Percentiles rank a stretch among this genome's conserved stretches.
These are phyloP conservation scores for Apotomis turbidana DNA, from an alignment of 2,888 invertebrate genomes.

Conservation along the genomic window DNA sequence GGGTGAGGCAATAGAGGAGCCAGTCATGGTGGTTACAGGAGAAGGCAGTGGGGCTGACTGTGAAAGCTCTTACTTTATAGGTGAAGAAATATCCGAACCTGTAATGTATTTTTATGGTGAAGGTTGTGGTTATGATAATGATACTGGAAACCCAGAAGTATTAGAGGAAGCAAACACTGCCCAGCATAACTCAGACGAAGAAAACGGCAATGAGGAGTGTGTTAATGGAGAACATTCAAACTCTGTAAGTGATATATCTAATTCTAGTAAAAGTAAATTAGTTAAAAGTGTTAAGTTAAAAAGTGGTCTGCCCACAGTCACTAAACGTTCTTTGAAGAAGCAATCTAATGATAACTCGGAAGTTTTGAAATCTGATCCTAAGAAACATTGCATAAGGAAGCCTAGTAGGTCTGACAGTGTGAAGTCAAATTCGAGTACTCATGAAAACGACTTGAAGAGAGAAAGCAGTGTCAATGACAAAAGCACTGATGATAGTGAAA, in stretches of 20 bases:
- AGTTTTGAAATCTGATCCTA: conserved; percentile 67
- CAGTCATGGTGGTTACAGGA: conserved; percentile 87
- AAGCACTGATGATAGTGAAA: conserved; percentile 65
- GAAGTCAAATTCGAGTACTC: conserved; percentile 59
- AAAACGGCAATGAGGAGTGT: conserved; percentile 68
- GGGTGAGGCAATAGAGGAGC: conserved; percentile 89
- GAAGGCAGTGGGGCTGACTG: conserved; percentile 88
- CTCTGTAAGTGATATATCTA: conserved; percentile 54
- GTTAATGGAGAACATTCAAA: conserved; percentile 69
- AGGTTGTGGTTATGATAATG: conserved; percentile 88
- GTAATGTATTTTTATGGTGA: conserved; percentile 88
- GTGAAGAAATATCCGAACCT: conserved; percentile 90
- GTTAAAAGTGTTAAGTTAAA: conserved; percentile 58
- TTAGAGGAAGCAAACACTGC: conserved; percentile 60
- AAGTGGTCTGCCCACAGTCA: conserved; percentile 56
- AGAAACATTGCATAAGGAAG: conserved; percentile 75
- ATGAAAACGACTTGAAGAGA: conserved; percentile 59
- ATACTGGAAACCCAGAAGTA: conserved; percentile 87
- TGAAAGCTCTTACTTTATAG: conserved; percentile 81
- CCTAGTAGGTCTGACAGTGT: conserved; percentile 62
- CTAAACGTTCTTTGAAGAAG: conserved; percentile 72
- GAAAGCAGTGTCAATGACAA: conserved; percentile 67
- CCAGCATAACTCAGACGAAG: conserved; percentile 61
- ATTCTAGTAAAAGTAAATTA: conserved; percentile 63
- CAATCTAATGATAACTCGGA: conserved; percentile 70